Base-by-base conservation (phyloP, 2,888 invertebrate species). In the Trissolcus brochymenae region DNA sequence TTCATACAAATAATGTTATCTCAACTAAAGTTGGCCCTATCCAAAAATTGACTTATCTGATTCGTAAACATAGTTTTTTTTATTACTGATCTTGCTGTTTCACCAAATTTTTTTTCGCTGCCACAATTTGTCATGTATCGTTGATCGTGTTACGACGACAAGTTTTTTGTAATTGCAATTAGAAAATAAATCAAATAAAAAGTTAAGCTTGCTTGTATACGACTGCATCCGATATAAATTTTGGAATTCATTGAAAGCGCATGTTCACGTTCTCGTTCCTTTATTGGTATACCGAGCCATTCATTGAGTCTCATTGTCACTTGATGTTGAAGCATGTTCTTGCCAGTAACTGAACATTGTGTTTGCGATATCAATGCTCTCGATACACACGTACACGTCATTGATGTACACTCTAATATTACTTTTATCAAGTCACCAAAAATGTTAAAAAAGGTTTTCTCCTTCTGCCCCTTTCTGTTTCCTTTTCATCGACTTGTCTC, bases 121-220 rank as follows among this genome's bases (percentile, higher is more conserved):
- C 35, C 35, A 35, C 35, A 35, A 43, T 46, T n/a, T 60, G 53
- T 56, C 46, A 40, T 19, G n/a, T 35, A 9, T 61, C 53, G 65
- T 53, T 57, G 11, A 29, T 19, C 25, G 7, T 56, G 43, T 59
- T 53, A 50, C 64, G 46, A 46, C 9, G 41, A 19, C n/a, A 55
- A 35, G 1, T 35, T 19, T 41, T 17, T 60, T 50, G 51, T 54
- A 53, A 35, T 35, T 64, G 62, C 51, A 43, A 64, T 76, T 70
- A 16, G 35, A 9, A 35, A 35, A 9, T 7, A 4, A 6, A 35
- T 35, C 3, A 19, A 25, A 25, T 2, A 35, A 35, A 35, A 35
- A 71, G 66, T 66, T 57, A 61, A 41, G 76, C 76, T 76, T 76
- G 61, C 51, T 64, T 71, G 66, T 61, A 16, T 46, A 46, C 35